Evolutionary conservation across 2,888 invertebrate genomes (phyloP), one percentile per base, ranked within the genome.

Genomic region (Stenotaenia linearis): DNA sequence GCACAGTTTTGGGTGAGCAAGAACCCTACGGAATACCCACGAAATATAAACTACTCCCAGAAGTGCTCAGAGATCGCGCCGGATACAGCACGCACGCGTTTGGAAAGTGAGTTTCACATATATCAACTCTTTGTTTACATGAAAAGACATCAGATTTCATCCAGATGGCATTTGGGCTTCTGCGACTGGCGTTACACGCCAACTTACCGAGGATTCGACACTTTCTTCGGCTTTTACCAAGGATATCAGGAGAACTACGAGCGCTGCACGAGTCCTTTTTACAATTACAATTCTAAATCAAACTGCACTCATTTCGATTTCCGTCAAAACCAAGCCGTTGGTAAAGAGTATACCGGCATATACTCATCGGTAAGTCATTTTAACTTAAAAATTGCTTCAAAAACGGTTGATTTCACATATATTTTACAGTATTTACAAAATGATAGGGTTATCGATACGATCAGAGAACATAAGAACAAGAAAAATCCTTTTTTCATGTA

Each of bases 81-180:
- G 21, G 23, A 18, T 56, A 56, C 56, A 10, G 9, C 5, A 15
- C 56, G 18, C 56, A 56, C 21, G 21, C 21, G 2, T 1, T 56
- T 10, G 56, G 56, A 56, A 56, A 56, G 56, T 56, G 18, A 56
- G 18, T 56, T 21, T 18, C 5, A 18, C 21, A 21, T 5, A 18
- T 56, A 18, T 18, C 7, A 1, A 35, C 9, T 18, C 4, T 15
- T 10, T 4, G 3, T 1, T 18, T 23, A 5, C n/a, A 6, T 18
- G 1, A 1, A 21, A 37, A 37, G 9, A 6, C 9, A 6, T 32
- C 12, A 10, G 4, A 10, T 45, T n/a, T 6, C 28, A n/a, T 37
- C 21, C 35, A 77, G 77, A 35, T 77, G 77, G 77, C 77, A 77
- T 77, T 32, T 77, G 18, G 77, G 77, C 12, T 77, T 32, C 23